These are phyloP conservation scores for Aphis gossypii DNA, from an alignment of 1,140 invertebrate species.

Conservation along the genomic window DNA sequence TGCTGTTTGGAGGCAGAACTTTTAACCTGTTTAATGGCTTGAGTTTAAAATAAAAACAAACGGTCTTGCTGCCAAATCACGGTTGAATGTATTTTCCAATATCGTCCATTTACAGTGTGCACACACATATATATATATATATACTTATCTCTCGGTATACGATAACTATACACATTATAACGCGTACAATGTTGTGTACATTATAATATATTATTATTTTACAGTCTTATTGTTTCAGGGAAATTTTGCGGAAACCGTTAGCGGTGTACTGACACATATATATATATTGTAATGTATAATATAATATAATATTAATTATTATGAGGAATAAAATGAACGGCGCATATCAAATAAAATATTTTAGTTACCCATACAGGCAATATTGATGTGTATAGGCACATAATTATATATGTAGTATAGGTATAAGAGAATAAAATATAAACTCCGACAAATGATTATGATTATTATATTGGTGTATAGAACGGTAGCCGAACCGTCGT, in stretches of 20 bases:
- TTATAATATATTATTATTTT: background rate
- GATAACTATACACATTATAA: background rate
- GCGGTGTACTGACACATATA: background rate
- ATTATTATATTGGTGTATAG: background rate
- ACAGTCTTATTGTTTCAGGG: background rate
- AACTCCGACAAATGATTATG: background rate
- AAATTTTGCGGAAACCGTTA: background rate
- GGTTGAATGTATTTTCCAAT: background rate
- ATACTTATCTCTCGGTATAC: background rate
- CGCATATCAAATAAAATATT: background rate
- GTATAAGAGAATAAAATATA: background rate
- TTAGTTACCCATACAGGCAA: background rate
- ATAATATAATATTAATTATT: background rate
- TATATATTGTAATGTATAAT: background rate
- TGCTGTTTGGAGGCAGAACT: background rate
- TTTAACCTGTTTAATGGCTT: background rate
- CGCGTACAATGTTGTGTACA: background rate
- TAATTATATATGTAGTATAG: too few species aligned
- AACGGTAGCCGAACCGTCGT: background rate
- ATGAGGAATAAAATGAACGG: background rate
- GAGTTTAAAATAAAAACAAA: conserved; percentile 17
- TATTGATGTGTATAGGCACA: background rate
- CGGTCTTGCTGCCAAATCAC: background rate
- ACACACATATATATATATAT: too few species aligned
- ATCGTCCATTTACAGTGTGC: background rate